Percentiles rank a stretch among this genome's conserved stretches.
These are phyloP conservation scores for Arenicola marina DNA, from an alignment of 2,888 invertebrate genomes.

Conservation along the genomic window DNA sequence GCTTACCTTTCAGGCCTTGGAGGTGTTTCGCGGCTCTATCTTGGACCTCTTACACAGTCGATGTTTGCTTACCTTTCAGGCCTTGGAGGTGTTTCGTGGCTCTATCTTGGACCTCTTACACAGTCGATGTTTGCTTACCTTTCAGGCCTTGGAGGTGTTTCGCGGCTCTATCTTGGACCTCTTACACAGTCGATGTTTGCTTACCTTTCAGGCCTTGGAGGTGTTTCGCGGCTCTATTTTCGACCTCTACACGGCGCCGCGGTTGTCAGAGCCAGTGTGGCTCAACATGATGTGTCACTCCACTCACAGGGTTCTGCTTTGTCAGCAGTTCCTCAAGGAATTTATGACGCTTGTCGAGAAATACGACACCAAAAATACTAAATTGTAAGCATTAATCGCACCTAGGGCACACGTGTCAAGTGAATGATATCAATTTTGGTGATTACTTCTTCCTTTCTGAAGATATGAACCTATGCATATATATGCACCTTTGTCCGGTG, in stretches of 20 bases:
- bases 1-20: too few species aligned
- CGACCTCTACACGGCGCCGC: conserved; percentile 73
- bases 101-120: too few species aligned
- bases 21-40: too few species aligned
- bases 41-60: too few species aligned
- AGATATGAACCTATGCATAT: not conserved
- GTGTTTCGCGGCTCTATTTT: conserved; percentile 66
- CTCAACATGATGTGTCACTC: conserved; percentile 67
- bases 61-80: too few species aligned
- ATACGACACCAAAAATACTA: conserved; percentile 82
- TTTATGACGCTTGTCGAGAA: conserved; percentile 57
- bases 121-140: too few species aligned
- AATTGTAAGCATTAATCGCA: conserved; percentile 71
- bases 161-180: too few species aligned
- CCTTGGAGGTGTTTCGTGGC: too few species aligned
- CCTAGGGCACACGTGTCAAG: too few species aligned
- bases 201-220: conserved; percentile 53
- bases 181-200: too few species aligned
- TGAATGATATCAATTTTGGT: not conserved
- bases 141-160: too few species aligned
- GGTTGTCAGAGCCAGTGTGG: conserved; percentile 73
- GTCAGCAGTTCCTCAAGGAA: conserved; percentile 58
- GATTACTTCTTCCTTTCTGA: not conserved
- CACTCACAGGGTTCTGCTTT: conserved; percentile 52
- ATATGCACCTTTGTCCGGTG: conserved; percentile 1